Conservation (phyloP, 2,797 vertebrate species). For the Myotis daubentonii region DNA sequence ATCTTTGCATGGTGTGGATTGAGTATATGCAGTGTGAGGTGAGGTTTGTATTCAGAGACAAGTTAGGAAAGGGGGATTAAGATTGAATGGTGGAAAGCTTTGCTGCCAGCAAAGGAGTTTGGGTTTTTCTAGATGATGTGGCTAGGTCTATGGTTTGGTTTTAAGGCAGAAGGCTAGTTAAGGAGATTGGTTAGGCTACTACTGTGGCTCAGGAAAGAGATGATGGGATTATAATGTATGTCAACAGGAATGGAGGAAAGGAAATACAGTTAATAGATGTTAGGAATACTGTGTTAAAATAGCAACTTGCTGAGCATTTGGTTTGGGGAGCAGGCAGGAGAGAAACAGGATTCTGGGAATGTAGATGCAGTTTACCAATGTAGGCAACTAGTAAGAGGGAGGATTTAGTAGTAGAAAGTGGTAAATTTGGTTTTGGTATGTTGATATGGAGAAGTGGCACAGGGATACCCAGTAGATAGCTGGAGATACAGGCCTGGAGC, state of each 20-base stretch:
- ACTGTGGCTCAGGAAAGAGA: neutral
- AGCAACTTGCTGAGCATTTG: neutral
- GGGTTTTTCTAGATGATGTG: neutral
- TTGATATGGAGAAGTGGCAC: neutral
- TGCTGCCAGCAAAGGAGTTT: neutral
- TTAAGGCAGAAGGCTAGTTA: neutral
- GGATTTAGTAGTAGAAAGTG: neutral
- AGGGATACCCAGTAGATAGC: neutral
- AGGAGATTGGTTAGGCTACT: neutral
- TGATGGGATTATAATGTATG: neutral
- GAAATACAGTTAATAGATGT: neutral
- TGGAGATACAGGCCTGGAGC: neutral
- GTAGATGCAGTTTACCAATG: neutral
- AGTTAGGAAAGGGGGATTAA: neutral
- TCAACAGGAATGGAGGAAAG: neutral
- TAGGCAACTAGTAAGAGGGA: neutral
- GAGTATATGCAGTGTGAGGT: neutral
- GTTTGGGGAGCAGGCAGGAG: neutral
- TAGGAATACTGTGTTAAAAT: constrained; percentile 1
- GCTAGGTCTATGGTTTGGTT: neutral
- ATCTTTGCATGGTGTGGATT: neutral
- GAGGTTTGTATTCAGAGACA: neutral
- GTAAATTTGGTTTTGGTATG: neutral
- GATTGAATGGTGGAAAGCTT: neutral
- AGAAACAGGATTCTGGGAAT: neutral